phyloP scores from a whole-genome alignment of 2,797 vertebrate species.

The Heterohyrax brucei region DNA sequence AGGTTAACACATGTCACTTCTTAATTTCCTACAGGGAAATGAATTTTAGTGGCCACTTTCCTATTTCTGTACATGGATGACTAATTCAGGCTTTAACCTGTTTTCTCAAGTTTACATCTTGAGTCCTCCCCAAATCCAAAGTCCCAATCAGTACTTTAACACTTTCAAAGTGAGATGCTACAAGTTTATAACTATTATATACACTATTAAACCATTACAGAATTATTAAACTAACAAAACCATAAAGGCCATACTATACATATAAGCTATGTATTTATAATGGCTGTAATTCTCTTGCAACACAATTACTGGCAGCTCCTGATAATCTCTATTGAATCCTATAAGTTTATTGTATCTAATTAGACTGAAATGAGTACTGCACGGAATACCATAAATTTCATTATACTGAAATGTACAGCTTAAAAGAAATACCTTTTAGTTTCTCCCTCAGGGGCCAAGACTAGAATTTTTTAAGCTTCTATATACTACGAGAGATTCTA shows the following conservation, averaged over 20 bases:
- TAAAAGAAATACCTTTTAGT: background rate
- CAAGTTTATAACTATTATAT: background rate
- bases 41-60: background rate
- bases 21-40: background rate
- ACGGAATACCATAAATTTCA: background rate
- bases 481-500: conserved; percentile 7
- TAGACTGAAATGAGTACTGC: conserved; percentile 24
- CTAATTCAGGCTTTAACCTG: background rate
- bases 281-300: background rate
- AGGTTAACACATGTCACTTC: background rate
- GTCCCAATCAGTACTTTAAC: background rate
- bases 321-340: background rate
- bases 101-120: background rate
- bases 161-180: conserved; percentile 16
- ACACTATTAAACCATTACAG: background rate
- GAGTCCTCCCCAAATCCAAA: conserved; percentile 28
- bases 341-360: background rate
- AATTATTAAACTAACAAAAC: conserved; percentile 43
- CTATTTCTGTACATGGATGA: background rate
- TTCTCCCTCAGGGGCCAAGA: background rate
- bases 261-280: conserved; percentile 16
- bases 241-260: background rate
- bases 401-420: conserved; percentile 16
- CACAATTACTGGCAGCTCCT: background rate
- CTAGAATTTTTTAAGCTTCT: background rate